Base-by-base conservation (phyloP, 2,797 vertebrate species). In the Melanogrammus aeglefinus region DNA sequence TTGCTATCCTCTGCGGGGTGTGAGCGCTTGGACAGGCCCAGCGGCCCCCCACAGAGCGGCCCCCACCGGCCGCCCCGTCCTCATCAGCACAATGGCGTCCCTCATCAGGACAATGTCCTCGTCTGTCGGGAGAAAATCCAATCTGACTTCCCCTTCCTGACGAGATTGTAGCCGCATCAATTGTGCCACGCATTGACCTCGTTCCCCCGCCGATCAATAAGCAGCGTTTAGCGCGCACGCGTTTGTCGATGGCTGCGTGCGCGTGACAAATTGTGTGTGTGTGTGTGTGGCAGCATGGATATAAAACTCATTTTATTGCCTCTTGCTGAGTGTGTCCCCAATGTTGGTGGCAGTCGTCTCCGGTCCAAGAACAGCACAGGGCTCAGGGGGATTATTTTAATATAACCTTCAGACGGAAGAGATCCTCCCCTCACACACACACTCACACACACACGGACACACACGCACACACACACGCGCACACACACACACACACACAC, bases 1-100 rank as follows among this genome's bases (percentile, higher is more conserved):
- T 63, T 63, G 10, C n/a, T 5, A 8, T 72, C 72, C 77, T 69
- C 44, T 76, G 21, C 76, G 51, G 51, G 51, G 66, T 33, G 76
- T 44, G 76, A 57, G 4, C 1, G 51, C 16, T 7, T 7, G 18
- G 51, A 7, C 18, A n/a, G 51, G 51, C 51, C 0, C 31, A 33
- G 31, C 31, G 31, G 31, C 31, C 31, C 35, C 35, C 35, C 35
- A 7, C 35, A 5, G 51, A 39, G 38, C 38, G 13, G 14, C 12
- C 31, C 31, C 31, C 31, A 1, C 16, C 47, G 18, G 5, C 51
- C 6, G 18, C 51, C 51, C 16, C 16, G 18, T 21, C 4, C 16
- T 21, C 51, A 57, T 4, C 51, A 57, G 51, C 21, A 47, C 44
- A 47, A 47, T 47, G 44, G 44, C 16, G 44, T 14, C 16, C 44